These are phyloP conservation scores for Cheilosia vernalis DNA, from an alignment of 2,888 invertebrate genomes.

Conservation along the genomic window DNA sequence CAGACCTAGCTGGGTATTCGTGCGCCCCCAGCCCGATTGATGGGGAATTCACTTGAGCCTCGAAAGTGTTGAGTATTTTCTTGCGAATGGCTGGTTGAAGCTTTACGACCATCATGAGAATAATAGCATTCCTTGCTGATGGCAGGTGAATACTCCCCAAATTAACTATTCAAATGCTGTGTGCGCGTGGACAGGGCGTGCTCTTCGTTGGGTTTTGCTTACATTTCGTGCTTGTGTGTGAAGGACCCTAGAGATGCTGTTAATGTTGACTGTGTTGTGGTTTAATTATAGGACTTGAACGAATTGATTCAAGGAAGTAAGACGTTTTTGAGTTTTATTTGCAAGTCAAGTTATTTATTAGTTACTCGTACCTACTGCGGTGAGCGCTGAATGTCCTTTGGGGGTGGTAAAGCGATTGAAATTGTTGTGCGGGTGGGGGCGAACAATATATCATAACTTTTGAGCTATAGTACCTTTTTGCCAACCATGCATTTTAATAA, in stretches of 20 bases:
- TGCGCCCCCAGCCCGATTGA: neutral
- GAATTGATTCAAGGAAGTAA: conserved; percentile 48
- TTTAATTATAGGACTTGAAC: conserved; percentile 64
- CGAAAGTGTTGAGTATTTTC: conserved; percentile 36
- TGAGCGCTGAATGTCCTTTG: conserved; percentile 2
- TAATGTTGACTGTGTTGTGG: conserved; percentile 65
- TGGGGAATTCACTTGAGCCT: conserved; percentile 52
- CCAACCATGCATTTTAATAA: too few relatives aligned
- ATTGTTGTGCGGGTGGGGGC: too few relatives aligned
- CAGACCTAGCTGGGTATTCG: conserved; percentile 3
- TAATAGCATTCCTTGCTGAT: conserved; percentile 51
- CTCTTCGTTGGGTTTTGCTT: conserved; percentile 11
- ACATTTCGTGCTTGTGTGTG: conserved; percentile 7
- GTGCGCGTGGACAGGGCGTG: conserved; percentile 49
- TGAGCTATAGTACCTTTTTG: too few relatives aligned
- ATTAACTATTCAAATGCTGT: conserved; percentile 72
- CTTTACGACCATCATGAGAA: conserved; percentile 72
- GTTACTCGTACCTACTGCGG: too few relatives aligned
- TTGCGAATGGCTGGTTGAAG: conserved; percentile 47
- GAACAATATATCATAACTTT: too few relatives aligned
- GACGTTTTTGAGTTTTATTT: conserved; percentile 25
- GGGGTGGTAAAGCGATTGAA: neutral
- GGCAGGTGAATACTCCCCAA: conserved; percentile 63
- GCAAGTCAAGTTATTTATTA: conserved; percentile 37
- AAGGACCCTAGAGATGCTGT: conserved; percentile 60